phyloP scores from a whole-genome alignment of 1,140 invertebrate genomes.

The Panagrolaimus sp. region DNA sequence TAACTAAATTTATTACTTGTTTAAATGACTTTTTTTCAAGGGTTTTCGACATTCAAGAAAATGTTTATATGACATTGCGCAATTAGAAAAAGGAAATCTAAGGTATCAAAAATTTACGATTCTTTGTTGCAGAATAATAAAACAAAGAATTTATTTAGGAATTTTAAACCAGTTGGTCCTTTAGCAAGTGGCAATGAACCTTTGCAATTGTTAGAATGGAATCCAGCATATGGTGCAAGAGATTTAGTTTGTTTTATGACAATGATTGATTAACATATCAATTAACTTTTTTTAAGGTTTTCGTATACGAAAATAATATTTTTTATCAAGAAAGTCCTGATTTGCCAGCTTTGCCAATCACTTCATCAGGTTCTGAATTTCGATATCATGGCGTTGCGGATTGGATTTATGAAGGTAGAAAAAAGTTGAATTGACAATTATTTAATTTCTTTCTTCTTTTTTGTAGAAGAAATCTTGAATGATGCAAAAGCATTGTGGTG shows the following conservation, averaged over 20 bases:
- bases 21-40: not conserved
- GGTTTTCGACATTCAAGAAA: conserved; percentile 10
- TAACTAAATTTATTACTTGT: too few relatives aligned
- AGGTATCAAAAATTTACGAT: conserved; percentile 7
- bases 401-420: conserved; percentile 27
- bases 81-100: conserved; percentile 3
- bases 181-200: not conserved
- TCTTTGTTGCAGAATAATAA: not conserved
- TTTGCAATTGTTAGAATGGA: conserved; percentile 19
- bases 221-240: conserved; percentile 10
- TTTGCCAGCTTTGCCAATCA: conserved; percentile 7
- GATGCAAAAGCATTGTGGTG: conserved; percentile 30
- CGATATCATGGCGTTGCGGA: conserved; percentile 25
- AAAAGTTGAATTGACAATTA: not conserved
- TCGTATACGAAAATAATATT: conserved; percentile 28
- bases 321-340: conserved; percentile 21
- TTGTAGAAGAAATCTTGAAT: conserved; percentile 28
- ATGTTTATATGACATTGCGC: not conserved
- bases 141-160: conserved; percentile 5
- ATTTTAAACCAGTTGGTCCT: conserved; percentile 2
- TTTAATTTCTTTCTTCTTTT: not conserved
- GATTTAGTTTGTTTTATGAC: conserved; percentile 17
- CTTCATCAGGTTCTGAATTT: conserved; percentile 19
- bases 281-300: conserved; percentile 7
- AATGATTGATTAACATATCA: not conserved